Evolutionary conservation across 2,113 vertebrate genomes (phyloP), one percentile per base, ranked within the genome.

Genomic region (Xyliphius kryptos): DNA sequence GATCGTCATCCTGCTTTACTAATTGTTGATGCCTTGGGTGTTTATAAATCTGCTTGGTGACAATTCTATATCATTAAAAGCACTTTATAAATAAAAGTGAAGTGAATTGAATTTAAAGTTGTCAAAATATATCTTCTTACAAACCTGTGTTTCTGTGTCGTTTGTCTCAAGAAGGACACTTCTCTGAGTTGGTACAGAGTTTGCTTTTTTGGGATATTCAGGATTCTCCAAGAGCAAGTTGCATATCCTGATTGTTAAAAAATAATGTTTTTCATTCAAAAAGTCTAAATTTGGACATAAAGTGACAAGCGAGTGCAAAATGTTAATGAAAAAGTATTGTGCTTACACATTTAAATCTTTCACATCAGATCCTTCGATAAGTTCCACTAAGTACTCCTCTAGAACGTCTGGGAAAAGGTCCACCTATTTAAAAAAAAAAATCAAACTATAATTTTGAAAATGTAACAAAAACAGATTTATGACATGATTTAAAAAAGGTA

Each of bases 211-310:
- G 56, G 91, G 92, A 79, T 94, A 97, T 74, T 92, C 91, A 47
- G 93, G 92, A 68, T 91, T 92, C 83, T 98, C 94, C 87, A 98
- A 81, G 79, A 98, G 89, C 78, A 94, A 86, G 87, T 98, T 97
- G 83, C 94, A 97, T 81, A 98, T 89, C 68, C 95, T 98, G 80
- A 16, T 21, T 1, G 16, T n/a, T 69, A 51, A 79, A 9, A 71
- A 19, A 9, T 37, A 21, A 50, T 19, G 50, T 53, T 32, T n/a
- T 41, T 9, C 19, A 9, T 15, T 1, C 38, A 14, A 40, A 6
- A 47, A 20, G 44, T 11, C 5, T 46, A 46, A 46, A 15, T 10
- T 3, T 8, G 40, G 40, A 10, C 40, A 41, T 6, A n/a, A 46
- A 46, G 12, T n/a, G 14, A 46, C 13, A 46, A 43, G 13, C 36